phyloP scores from a whole-genome alignment of 2,888 invertebrate species.

The Toxonevra muliebris region DNA sequence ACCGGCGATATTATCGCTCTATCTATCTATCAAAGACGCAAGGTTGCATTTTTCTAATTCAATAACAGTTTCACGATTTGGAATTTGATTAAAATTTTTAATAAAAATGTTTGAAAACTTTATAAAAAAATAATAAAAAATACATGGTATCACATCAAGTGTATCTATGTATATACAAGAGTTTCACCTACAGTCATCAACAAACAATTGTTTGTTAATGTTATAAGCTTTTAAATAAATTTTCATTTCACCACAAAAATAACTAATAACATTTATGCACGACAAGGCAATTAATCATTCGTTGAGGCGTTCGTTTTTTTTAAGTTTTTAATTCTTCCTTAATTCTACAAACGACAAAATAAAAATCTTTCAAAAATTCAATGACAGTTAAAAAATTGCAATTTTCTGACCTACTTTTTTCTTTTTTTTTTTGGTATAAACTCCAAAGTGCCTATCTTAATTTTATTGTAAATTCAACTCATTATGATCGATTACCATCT shows the following conservation, averaged over 20 bases:
- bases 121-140: too few relatives aligned
- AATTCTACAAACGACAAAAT: conserved; percentile 5
- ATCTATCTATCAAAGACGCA: too few relatives aligned
- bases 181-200: not conserved
- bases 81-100: too few relatives aligned
- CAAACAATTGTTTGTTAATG: not conserved
- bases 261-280: conserved; percentile 39
- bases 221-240: conserved; percentile 37
- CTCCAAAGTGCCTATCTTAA: conserved; percentile 3
- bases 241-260: conserved; percentile 41
- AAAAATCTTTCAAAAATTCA: conserved; percentile 15
- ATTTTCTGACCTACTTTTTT: conserved; percentile 3
- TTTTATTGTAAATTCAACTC: conserved; percentile 4
- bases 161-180: too few relatives aligned
- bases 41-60: too few relatives aligned
- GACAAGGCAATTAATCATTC: conserved; percentile 42
- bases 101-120: too few relatives aligned
- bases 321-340: conserved; percentile 15
- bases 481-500: conserved; percentile 32
- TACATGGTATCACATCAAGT: too few relatives aligned
- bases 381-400: conserved; percentile 29
- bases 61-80: too few relatives aligned
- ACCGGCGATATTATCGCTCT: too few relatives aligned
- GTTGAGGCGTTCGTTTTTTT: conserved; percentile 26
- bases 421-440: not conserved